These are phyloP conservation scores for Aptenodytes forsteri DNA, from an alignment of 2,113 vertebrate species.

Conservation along the genomic window DNA sequence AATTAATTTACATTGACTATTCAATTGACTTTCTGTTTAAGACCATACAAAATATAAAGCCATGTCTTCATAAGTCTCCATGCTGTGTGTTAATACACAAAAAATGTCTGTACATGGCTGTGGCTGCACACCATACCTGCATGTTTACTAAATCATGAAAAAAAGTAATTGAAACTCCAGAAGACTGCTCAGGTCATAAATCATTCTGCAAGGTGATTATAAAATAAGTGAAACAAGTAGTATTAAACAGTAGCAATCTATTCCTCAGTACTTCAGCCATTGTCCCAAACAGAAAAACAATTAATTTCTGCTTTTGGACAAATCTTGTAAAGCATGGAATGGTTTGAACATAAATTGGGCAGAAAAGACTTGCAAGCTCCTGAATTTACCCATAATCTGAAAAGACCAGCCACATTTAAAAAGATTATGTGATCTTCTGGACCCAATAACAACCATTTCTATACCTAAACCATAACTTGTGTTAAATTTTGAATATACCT, in stretches of 20 bases:
- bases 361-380: background rate
- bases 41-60: background rate
- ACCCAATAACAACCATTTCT: background rate
- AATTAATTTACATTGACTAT: background rate
- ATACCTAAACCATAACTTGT: background rate
- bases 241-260: background rate
- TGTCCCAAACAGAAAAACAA: background rate
- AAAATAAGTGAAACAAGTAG: background rate
- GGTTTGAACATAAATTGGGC: background rate
- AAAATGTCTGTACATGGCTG: background rate
- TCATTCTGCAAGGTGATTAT: background rate
- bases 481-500: conserved; percentile 65
- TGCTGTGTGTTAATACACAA: background rate
- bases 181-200: background rate
- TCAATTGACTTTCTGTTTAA: background rate
- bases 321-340: background rate
- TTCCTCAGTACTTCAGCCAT: background rate
- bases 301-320: background rate
- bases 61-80: background rate
- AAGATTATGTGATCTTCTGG: background rate
- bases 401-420: background rate
- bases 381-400: background rate
- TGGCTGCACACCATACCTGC: background rate
- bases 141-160: background rate
- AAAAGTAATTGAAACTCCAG: background rate